A percentile compares a stretch with the other conserved stretches of the same genome.
These are phyloP conservation scores for Drosophila kohkoa DNA, from an alignment of 1,140 invertebrate species.

Conservation along the genomic window DNA sequence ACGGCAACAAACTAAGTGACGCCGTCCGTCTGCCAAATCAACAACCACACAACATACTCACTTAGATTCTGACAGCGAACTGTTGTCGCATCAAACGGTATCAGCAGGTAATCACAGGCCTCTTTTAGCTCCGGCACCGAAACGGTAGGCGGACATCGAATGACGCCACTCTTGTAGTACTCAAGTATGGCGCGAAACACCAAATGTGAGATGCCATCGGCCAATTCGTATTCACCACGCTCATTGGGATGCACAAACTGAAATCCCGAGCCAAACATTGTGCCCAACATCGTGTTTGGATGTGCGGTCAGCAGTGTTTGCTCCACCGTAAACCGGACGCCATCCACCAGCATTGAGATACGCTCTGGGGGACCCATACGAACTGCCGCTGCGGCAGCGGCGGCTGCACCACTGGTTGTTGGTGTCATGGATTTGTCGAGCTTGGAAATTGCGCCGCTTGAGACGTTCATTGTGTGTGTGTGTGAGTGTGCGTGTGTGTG, in stretches of 20 bases:
- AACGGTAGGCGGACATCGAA: conserved; percentile 93
- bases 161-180: conserved; percentile 95
- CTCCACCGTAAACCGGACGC: conserved; percentile 96
- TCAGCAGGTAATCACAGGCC: conserved; percentile 98
- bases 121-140: conserved; percentile 97
- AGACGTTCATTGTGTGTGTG: conserved; percentile 31
- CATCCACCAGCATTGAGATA: conserved; percentile 97
- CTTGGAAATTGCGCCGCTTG: conserved; percentile 68
- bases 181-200: conserved; percentile 98
- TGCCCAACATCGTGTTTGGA: conserved; percentile 97
- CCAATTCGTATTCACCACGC: conserved; percentile 98
- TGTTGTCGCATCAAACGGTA: conserved; percentile 98
- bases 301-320: conserved; percentile 95
- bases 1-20: conserved; percentile 69
- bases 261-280: conserved; percentile 98
- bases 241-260: conserved; percentile 98
- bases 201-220: conserved; percentile 98
- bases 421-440: conserved; percentile 48
- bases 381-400: conserved; percentile 26
- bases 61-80: conserved; percentile 97
- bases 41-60: conserved; percentile 86
- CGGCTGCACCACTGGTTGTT: conserved; percentile 39
- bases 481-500: conserved; percentile 16
- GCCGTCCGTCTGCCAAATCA: conserved; percentile 29
- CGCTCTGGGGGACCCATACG: conserved; percentile 67